Base-by-base conservation (phyloP, 2,113 vertebrate genomes). In the Prochilodus magdalenae region DNA sequence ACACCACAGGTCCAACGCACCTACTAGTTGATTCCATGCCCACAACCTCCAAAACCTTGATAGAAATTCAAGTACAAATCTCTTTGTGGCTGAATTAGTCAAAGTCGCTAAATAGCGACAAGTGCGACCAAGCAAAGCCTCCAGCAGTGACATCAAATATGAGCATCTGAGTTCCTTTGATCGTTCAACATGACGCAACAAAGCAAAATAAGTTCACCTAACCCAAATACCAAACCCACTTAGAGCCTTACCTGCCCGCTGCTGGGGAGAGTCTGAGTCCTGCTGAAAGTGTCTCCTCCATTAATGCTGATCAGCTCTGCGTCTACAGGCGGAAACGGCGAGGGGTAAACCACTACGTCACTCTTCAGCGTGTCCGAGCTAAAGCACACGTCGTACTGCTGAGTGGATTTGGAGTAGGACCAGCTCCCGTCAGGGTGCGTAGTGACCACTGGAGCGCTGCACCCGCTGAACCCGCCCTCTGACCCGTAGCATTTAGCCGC, bases 321-420 rank as follows among this genome's bases (percentile, higher is more conserved):
- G 40, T 83, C 81, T 77, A 55, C 65, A 18, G 81, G 59, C 3
- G 51, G 53, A 63, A 80, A 79, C 12, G 62, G 65, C 51, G 79
- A 60, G 2, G 73, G 79, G 49, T 71, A 73, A 53, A 85, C 67
- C 13, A 87, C 73, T 27, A 80, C 53, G 29, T 81, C 73, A 73
- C 78, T 49, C 60, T 85, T 83, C 57, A 87, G 55, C 11, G 87
- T 88, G 87, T 90, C 89, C 70, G 87, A 91, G 44, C 87, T 90
- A 79, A 91, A 91, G 84, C 89, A 91, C 69, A 91, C 89, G 47
- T 91, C 90, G 26, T 90, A 91, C 66, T 91, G 90, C 81, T 91
- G 90, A 57, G 89, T 90, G 51, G 89, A 73, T 89, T 89, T 90
- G 29, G 89, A 89, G 81, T 89, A 91, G 86, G 88, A 91, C 89